Base-by-base conservation (phyloP, 2,113 vertebrate genomes). In the Asarcornis scutulata region DNA sequence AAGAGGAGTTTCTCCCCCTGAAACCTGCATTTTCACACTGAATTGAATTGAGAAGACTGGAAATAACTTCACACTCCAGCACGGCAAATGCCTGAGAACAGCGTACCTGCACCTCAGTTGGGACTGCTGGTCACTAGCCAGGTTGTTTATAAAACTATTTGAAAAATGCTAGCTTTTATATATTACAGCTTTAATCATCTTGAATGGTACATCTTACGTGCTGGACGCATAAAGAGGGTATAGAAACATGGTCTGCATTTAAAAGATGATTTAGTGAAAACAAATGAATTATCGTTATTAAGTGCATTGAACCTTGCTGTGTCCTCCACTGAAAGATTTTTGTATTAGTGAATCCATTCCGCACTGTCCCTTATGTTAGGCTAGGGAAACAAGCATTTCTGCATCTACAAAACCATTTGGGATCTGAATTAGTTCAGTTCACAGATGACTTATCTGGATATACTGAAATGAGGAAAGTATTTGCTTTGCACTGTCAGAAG, bases 261-360 rank as follows among this genome's bases (percentile, higher is more conserved):
- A 90, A 93, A 93, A 91, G 95, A 55, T 14, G 82, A 79, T 96
- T 91, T 86, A 68, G 83, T 86, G 93, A 92, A 96, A 96, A 94
- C 85, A 92, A 92, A 95, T 64, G 88, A 94, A 93, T 96, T 96
- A 77, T 91, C 88, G 91, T 93, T 88, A 95, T 94, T 96, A 91
- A 96, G 76, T 88, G 91, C 95, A 94, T 26, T 95, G 93, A 96
- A 96, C 91, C 92, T 96, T 79, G 90, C 68, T 67, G 83, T 81
- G 94, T 94, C 95, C 93, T 94, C 95, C 90, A 86, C 15, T 5
- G 92, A 86, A 94, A 90, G 76, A 83, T 68, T 95, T 63, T 44
- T 42, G 73, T 71, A 68, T 64, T 60, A 90, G 64, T 44, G 64
- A 81, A 75, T 74, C 76, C 85, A 55, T 86, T 75, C 56, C 48